Conservation (phyloP, 1,140 invertebrate genomes). For the Tetramorium simillimum region DNA sequence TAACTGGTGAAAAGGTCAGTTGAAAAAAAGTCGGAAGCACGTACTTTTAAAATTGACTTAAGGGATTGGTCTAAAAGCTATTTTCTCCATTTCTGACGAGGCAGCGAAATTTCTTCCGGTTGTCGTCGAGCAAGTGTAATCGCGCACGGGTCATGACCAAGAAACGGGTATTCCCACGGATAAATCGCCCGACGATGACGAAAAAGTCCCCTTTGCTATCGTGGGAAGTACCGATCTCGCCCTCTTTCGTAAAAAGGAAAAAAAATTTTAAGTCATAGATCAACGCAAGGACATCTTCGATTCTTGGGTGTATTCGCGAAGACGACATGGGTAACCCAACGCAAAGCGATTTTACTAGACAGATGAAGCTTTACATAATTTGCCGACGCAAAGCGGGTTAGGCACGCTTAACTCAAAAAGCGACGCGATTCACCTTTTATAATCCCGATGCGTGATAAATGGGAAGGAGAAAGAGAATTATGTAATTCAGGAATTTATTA, state of each 20-base stretch:
- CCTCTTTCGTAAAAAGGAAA: background rate
- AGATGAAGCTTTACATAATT: conserved; percentile 22
- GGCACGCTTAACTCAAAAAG: background rate
- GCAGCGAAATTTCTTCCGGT: background rate
- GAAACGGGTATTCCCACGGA: conserved; percentile 66
- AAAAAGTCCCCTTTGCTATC: background rate
- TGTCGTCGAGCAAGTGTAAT: conserved; percentile 40
- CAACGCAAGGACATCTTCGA: background rate
- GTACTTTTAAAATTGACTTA: background rate
- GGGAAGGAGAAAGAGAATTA: conserved; percentile 19
- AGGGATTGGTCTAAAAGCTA: background rate
- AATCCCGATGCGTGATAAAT: conserved; percentile 20
- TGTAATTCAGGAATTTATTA: conserved; percentile 15
- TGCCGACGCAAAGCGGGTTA: background rate
- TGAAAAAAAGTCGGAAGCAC: background rate
- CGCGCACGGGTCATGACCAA: conserved; percentile 63
- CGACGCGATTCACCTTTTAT: conserved; percentile 13
- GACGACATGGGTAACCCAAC: no score
- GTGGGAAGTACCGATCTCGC: background rate
- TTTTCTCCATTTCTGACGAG: background rate
- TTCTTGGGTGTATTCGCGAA: no score
- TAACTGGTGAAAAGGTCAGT: background rate
- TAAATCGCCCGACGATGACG: conserved; percentile 45
- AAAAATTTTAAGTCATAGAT: background rate
- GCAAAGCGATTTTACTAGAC: background rate